Conservation (phyloP, 2,113 vertebrate genomes). For the Taurulus bubalis region DNA sequence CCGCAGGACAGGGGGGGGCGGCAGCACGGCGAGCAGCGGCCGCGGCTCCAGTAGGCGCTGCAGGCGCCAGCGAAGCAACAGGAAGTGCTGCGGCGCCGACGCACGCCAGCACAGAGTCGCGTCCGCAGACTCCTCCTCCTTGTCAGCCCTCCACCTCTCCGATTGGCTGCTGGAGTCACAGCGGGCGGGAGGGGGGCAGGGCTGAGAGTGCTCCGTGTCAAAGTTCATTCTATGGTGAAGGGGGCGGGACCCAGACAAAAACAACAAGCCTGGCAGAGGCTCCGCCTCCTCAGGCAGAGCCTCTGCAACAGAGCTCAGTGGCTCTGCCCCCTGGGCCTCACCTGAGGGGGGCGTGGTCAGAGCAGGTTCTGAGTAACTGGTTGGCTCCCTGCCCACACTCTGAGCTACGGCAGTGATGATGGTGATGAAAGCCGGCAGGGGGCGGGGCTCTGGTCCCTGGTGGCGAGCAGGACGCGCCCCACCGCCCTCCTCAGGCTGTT, state of each 20-base stretch:
- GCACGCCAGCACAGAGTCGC: slow-evolving; percentile 76
- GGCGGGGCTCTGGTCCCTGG: slow-evolving; percentile 19
- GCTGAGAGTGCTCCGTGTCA: neutral
- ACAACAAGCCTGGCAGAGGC: slow-evolving; percentile 89
- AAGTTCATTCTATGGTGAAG: too few species aligned
- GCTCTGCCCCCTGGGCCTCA: neutral
- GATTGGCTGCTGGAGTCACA: slow-evolving; percentile 11
- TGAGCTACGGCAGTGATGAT: neutral
- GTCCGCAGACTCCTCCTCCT: slow-evolving; percentile 25
- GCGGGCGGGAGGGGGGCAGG: neutral
- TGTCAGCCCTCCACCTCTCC: slow-evolving; percentile 7
- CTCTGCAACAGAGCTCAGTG: neutral
- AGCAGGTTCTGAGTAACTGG: neutral
- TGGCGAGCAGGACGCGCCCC: slow-evolving; percentile 87
- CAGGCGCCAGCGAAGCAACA: slow-evolving; percentile 91
- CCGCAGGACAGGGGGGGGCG: slow-evolving; percentile 91
- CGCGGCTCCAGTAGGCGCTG: slow-evolving; percentile 94
- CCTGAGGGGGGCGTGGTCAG: slow-evolving; percentile 5
- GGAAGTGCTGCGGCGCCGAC: slow-evolving; percentile 89
- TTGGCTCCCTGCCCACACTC: neutral
- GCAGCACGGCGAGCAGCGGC: slow-evolving; percentile 90
- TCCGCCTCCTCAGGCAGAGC: slow-evolving; percentile 75
- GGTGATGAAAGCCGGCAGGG: neutral
- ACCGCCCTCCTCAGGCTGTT: slow-evolving; percentile 90
- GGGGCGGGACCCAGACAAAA: slow-evolving; percentile 76